These are phyloP conservation scores for Narcine bancroftii DNA, from an alignment of 2,113 vertebrate species.

Conservation along the genomic window DNA sequence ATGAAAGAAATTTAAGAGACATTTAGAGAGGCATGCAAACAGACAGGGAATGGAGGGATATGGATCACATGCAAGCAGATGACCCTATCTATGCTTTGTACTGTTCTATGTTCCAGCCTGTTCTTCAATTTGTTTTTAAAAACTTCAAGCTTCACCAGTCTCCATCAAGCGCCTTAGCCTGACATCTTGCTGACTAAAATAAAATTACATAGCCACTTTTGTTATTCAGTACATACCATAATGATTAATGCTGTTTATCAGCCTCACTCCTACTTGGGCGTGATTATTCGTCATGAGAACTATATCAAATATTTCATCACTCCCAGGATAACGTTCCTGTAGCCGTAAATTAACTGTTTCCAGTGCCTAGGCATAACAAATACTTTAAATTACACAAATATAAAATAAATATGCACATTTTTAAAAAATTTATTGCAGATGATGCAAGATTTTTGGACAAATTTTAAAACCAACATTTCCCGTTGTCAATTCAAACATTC, in stretches of 20 bases:
- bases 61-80: too few species aligned
- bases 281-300: slow-evolving; percentile 97
- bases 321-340: slow-evolving; percentile 75
- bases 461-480: background rate
- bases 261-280: slow-evolving; percentile 88
- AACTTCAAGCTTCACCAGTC: background rate
- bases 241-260: slow-evolving; percentile 97
- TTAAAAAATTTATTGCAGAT: background rate
- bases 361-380: slow-evolving; percentile 50
- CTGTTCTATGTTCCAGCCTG: too few species aligned
- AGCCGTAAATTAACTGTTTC: slow-evolving; percentile 77
- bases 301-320: slow-evolving; percentile 89
- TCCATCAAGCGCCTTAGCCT: background rate
- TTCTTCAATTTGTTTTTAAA: background rate
- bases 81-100: too few species aligned
- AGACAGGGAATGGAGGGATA: too few species aligned
- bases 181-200: background rate
- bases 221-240: slow-evolving; percentile 64
- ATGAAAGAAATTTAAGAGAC: too few species aligned
- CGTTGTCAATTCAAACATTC: background rate
- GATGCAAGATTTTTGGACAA: background rate
- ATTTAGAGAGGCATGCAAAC: too few species aligned
- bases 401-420: background rate
- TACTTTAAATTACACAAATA: background rate
- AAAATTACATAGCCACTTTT: background rate